Conservation (phyloP, 2,797 vertebrate genomes). For the Stomatorhinus walkeri region DNA sequence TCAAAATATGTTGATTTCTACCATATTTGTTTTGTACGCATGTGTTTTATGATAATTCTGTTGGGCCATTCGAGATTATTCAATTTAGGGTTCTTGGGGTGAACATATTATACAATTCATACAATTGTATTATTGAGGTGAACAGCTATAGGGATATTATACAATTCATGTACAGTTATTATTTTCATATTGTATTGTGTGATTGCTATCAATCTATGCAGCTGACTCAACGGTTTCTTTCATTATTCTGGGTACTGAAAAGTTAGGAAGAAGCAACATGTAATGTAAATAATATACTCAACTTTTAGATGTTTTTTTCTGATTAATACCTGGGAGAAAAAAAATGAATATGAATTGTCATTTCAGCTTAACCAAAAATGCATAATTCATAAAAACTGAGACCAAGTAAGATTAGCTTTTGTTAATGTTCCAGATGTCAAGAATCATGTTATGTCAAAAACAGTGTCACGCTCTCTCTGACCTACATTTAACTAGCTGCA, state of each 20-base stretch:
- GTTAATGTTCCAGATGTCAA: conserved; percentile 2
- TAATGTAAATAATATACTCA: neutral
- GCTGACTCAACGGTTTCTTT: neutral
- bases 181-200: neutral
- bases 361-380: neutral
- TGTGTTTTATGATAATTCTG: neutral
- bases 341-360: neutral
- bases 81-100: neutral
- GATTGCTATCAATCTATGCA: neutral
- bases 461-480: neutral
- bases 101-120: too few relatives aligned
- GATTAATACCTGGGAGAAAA: neutral
- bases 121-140: too few relatives aligned
- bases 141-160: neutral
- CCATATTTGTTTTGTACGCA: neutral
- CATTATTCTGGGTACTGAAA: neutral
- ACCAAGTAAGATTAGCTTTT: neutral
- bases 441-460: neutral
- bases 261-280: neutral
- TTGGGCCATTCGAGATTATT: neutral
- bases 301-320: neutral
- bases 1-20: neutral
- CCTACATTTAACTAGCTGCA: neutral
- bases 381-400: neutral
- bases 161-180: neutral